Percentiles rank a stretch among this genome's conserved stretches.
These are phyloP conservation scores for Torymus tubicola DNA, from an alignment of 2,888 invertebrate genomes.

Conservation along the genomic window DNA sequence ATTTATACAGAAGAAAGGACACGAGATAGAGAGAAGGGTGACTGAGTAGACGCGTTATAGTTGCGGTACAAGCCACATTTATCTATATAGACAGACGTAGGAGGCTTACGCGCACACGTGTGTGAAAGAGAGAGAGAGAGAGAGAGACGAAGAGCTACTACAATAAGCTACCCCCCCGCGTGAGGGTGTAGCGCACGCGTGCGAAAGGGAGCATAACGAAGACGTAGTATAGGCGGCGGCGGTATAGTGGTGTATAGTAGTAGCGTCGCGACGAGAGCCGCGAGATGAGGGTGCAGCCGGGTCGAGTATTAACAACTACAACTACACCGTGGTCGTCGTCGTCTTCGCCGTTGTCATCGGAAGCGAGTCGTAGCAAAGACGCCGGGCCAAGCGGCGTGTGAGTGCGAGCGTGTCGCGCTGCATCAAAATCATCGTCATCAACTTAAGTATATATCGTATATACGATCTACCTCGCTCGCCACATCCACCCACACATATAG, in stretches of 20 bases:
- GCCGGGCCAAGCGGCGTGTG: too few species aligned
- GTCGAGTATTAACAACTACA: background rate
- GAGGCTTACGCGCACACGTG: too few species aligned
- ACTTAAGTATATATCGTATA: background rate
- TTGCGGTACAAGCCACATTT: too few species aligned
- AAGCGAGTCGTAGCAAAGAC: constrained; percentile 42
- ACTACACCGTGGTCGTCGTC: too few species aligned
- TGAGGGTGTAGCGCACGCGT: background rate
- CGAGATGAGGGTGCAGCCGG: constrained; percentile 29
- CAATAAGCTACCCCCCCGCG: background rate
- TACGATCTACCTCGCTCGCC: background rate
- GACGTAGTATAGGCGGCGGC: constrained; percentile 48
- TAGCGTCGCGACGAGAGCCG: background rate
- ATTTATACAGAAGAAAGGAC: too few species aligned
- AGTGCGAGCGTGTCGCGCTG: too few species aligned
- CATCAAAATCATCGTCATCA: constrained; percentile 3
- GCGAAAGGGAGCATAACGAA: constrained; percentile 16
- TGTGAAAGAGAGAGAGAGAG: background rate
- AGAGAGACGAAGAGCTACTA: background rate
- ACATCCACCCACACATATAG: background rate
- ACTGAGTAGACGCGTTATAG: too few species aligned
- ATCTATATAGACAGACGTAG: too few species aligned
- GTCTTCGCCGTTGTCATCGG: constrained; percentile 41
- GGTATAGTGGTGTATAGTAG: background rate
- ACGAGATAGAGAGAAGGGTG: too few species aligned